Percentiles rank a stretch among this genome's conserved stretches.
These are phyloP conservation scores for Clunio marinus DNA, from an alignment of 2,888 invertebrate genomes.

Conservation along the genomic window DNA sequence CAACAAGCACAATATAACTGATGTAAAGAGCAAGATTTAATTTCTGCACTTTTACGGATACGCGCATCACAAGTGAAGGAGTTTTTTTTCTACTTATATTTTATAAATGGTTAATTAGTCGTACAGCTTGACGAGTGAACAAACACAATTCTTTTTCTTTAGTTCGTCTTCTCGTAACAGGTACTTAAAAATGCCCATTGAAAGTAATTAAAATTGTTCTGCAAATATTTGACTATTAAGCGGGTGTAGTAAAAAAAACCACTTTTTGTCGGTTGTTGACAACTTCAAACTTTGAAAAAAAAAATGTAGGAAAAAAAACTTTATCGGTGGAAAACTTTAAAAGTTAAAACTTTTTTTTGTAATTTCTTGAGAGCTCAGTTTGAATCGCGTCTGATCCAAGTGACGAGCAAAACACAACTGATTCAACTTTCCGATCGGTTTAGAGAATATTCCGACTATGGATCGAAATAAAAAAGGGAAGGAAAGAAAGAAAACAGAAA, in stretches of 20 bases:
- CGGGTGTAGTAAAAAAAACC: neutral
- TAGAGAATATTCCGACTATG: conserved; percentile 24
- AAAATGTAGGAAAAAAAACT: conserved; percentile 7
- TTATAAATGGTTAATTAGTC: neutral
- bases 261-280: too few species aligned
- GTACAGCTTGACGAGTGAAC: neutral
- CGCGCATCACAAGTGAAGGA: neutral
- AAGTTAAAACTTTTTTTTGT: conserved; percentile 27
- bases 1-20: neutral
- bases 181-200: neutral
- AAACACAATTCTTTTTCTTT: conserved; percentile 10
- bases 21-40: neutral
- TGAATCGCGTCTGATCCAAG: conserved; percentile 20
- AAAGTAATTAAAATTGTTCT: neutral
- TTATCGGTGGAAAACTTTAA: conserved; percentile 23
- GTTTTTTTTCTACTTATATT: too few species aligned
- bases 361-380: conserved; percentile 24
- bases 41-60: conserved; percentile 3
- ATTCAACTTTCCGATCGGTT: conserved; percentile 34
- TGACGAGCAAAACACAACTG: conserved; percentile 37
- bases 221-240: neutral
- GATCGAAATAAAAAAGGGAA: neutral
- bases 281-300: too few species aligned
- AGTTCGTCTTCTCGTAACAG: neutral
- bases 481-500: neutral